A percentile compares a stretch with the other conserved stretches of the same genome.
Evolutionary conservation across 2,113 vertebrate genomes (phyloP).

Genomic region (Hemichromis elongatus): DNA sequence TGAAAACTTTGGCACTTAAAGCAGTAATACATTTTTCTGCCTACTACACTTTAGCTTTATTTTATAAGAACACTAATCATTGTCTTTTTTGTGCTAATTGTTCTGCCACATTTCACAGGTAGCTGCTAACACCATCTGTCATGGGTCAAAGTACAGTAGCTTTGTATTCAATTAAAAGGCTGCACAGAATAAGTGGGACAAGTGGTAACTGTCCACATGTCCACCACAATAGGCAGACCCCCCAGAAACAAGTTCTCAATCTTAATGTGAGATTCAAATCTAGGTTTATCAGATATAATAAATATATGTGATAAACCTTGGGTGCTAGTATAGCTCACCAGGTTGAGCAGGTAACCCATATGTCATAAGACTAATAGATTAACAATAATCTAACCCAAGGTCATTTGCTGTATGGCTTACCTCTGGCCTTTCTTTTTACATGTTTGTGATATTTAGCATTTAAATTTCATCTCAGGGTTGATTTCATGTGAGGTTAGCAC

Average conservation of each 20-base stretch:
- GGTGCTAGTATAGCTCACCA: not conserved
- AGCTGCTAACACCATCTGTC: not conserved
- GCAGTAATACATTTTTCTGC: not conserved
- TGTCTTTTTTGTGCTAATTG: not conserved
- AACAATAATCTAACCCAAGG: not conserved
- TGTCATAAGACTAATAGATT: not conserved
- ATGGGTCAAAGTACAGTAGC: not conserved
- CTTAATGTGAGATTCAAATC: not conserved
- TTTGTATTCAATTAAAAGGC: not conserved
- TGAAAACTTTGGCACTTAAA: not conserved
- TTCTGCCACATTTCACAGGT: not conserved
- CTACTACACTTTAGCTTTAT: not conserved
- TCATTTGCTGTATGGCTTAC: not conserved
- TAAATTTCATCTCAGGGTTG: not conserved
- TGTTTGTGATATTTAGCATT: not conserved
- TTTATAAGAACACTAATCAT: not conserved
- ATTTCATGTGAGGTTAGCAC: not conserved
- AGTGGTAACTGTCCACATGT: accelerated
- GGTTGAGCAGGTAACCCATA: not conserved
- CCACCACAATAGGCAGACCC: not conserved
- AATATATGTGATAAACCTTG: not conserved
- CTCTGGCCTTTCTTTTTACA: not conserved
- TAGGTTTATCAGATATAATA: not conserved
- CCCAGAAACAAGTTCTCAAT: not conserved
- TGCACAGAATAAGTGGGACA: not conserved